These are phyloP conservation scores for Eolophus roseicapilla DNA, from an alignment of 2,113 vertebrate genomes.

Conservation along the genomic window DNA sequence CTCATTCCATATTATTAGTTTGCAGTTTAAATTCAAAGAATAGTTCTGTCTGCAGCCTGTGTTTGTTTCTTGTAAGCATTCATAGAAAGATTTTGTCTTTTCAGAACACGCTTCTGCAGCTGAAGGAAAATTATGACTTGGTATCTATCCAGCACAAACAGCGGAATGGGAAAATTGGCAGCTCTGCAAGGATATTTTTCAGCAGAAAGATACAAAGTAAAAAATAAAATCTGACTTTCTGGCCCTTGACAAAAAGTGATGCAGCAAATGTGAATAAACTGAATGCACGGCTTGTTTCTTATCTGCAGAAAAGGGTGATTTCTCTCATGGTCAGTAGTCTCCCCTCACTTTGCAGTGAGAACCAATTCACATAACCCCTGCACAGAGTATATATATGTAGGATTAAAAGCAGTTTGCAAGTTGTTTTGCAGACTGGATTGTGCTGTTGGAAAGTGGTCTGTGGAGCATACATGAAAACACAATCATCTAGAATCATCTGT, in stretches of 20 bases:
- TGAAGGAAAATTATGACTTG: neutral
- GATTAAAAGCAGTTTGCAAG: neutral
- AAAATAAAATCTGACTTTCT: neutral
- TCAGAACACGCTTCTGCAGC: neutral
- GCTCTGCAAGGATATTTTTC: neutral
- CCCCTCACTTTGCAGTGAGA: neutral
- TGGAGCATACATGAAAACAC: neutral
- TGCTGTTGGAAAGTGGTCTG: neutral
- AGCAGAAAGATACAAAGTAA: neutral
- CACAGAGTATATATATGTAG: neutral
- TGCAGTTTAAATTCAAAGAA: neutral
- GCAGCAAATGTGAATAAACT: neutral
- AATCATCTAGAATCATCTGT: neutral
- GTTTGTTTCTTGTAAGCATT: neutral
- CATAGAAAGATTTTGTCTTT: neutral
- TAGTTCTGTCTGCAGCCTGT: neutral
- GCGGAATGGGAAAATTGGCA: neutral
- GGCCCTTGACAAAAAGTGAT: neutral
- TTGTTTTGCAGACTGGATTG: neutral
- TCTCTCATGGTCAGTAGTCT: neutral
- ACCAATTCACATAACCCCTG: neutral
- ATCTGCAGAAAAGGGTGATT: neutral
- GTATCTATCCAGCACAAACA: neutral
- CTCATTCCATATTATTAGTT: neutral
- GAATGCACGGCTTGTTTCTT: neutral